Evolutionary conservation across 2,797 vertebrate species (phyloP), one percentile per base, ranked within the genome.

Genomic region (Oreonectes daqikongensis): DNA sequence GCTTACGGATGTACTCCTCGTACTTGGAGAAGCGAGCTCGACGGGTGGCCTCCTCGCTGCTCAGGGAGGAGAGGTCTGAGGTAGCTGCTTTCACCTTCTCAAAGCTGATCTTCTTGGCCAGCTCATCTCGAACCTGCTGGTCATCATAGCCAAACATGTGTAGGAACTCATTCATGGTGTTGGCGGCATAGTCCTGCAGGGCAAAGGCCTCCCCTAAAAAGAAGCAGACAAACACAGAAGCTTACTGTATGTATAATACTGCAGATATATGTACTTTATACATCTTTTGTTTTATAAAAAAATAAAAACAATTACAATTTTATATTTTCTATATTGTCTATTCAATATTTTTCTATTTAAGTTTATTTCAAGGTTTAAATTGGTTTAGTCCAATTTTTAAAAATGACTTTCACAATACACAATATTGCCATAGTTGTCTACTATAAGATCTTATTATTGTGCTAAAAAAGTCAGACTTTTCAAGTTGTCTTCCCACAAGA

Each of bases 121-220:
- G 92, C 88, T 99, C 97, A 2, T 99, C 97, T 84, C 95, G 90
- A 76, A 95, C 95, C 90, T 98, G 96, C 92, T 99, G 96, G 90
- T 98, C 96, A 0, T 97, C 94, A 0, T 99, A 99, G 86, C 97
- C 97, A 0, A 97, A 99, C 97, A 99, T 98, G 90, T 97, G 95
- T 59, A 99, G 91, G 89, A 99, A 97, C 90, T 98, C 97, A 0
- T 92, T 99, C 97, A 99, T 96, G 90, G 97, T 99, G 91, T 94
- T 97, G 86, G 97, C 95, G 0, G 97, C 97, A n/a, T 98, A 98
- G 91, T 99, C 97, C 59, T 94, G 93, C 87, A 98, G 93, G 1
- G 93, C 94, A 3, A 95, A 96, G 42, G 95, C 87, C 91, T 99
- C 97, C 88, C 97, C 97, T 99, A 80, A 5, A 0, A 1, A 50